Evolutionary conservation across 2,888 invertebrate species (phyloP), one percentile per base, ranked within the genome.

Genomic region (Anaspis maculata): DNA sequence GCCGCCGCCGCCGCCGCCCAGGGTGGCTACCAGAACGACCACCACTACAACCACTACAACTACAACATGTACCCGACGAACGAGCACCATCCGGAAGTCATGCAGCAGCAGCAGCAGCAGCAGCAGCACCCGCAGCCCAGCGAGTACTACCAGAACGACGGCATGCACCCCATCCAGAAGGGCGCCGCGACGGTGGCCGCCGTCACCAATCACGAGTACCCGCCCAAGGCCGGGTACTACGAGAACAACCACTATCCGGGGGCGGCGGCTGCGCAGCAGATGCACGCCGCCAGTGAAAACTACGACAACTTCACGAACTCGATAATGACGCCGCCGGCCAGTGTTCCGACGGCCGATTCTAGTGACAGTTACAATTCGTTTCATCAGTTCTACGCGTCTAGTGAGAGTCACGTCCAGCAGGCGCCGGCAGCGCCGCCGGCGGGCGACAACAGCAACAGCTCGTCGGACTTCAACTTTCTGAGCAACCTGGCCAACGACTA

Each of bases 401-500:
- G 70, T 70, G 37, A 70, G 66, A 37, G 72, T 54, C 49, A 56
- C 26, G 53, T 56, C 40, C 52, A 50, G 15, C 51, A 56, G 32
- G 42, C 59, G 41, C 24, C 24, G 4, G 19, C 9, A 6, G 21
- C 35, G n/a, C 52, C 64, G 24, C 59, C 67, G 23, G 62, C 75
- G 13, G 78, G 83, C 28, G 87, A 88, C 54, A 87, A 87, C 66
- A 87, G 86, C 51, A 89, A 88, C 62, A 87, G 86, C 61, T 89
- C 89, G n/a, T 88, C 90, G 15, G 91, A 91, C 66, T 91, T 91
- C 67, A 91, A 91, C 66, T 92, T 92, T 64, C 74, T 92, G 43
- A 88, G 89, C 67, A 91, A 87, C 63, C 71, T 91, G 57, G 88
- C 90, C 44, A 91, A 89, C 63, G 91, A 91, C 63, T 91, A 90